These are phyloP conservation scores for Chiroxiphia lanceolata DNA, from an alignment of 2,797 vertebrate genomes.

Conservation along the genomic window DNA sequence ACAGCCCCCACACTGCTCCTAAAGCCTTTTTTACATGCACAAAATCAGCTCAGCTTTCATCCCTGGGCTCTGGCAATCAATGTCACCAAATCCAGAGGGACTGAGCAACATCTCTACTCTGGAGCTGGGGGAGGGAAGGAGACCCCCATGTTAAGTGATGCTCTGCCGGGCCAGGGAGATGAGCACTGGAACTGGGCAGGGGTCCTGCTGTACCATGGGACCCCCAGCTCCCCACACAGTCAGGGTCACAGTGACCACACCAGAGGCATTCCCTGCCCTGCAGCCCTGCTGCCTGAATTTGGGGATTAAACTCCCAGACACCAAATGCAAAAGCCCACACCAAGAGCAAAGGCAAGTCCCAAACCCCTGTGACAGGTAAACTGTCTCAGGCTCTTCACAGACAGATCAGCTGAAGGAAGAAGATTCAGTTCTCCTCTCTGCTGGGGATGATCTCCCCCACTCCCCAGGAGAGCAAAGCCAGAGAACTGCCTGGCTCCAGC, in stretches of 20 bases:
- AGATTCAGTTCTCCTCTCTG: accelerated
- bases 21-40: neutral
- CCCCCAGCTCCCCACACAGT: neutral
- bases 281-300: neutral
- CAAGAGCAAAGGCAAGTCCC: neutral
- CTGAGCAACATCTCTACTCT: neutral
- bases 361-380: neutral
- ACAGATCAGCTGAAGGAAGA: neutral
- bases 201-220: neutral
- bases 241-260: accelerated
- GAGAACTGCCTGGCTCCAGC: neutral
- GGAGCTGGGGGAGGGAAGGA: neutral
- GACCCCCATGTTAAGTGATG: accelerated
- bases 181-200: neutral
- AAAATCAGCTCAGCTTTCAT: neutral
- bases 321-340: neutral
- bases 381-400: neutral
- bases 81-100: neutral
- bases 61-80: neutral
- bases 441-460: neutral
- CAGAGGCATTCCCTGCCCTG: neutral
- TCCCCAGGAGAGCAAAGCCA: neutral
- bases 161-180: neutral
- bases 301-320: neutral
- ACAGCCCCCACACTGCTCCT: accelerated